Evolutionary conservation across 2,113 vertebrate species (phyloP).

Genomic region (Trogon surrucura): DNA sequence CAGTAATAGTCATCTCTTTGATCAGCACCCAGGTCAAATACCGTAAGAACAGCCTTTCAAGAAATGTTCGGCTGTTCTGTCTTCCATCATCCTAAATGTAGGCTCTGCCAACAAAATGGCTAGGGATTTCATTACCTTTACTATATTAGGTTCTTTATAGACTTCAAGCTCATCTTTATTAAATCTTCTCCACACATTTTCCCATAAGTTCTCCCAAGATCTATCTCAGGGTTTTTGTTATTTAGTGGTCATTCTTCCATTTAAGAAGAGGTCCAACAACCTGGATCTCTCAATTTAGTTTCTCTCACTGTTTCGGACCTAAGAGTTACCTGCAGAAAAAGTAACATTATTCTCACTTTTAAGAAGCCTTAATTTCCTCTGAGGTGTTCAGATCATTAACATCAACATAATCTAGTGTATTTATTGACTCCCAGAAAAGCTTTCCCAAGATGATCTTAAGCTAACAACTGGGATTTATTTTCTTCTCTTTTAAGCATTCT

Average conservation of each 20-base stretch:
- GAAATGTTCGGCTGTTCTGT: conserved; percentile 40
- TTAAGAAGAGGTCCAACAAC: background rate
- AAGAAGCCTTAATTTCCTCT: background rate
- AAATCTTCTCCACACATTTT: conserved; percentile 32
- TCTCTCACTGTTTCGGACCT: background rate
- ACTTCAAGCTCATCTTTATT: conserved; percentile 32
- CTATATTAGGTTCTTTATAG: background rate
- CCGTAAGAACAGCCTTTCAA: conserved; percentile 29
- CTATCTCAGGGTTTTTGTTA: background rate
- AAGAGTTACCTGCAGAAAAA: background rate
- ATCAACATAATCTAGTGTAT: background rate
- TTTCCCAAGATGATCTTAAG: background rate
- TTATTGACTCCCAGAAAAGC: background rate
- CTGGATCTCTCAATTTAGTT: background rate
- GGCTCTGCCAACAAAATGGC: background rate
- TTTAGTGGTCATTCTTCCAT: background rate
- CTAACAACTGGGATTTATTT: background rate
- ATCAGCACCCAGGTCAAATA: conserved; percentile 57
- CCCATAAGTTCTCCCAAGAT: background rate
- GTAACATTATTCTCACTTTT: background rate
- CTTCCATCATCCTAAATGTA: conserved; percentile 17
- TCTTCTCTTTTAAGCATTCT: background rate
- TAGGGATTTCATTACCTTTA: conserved; percentile 34
- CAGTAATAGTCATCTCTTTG: conserved; percentile 26
- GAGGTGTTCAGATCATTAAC: background rate